Evolutionary conservation across 1,140 invertebrate genomes (phyloP).

Genomic region (Caenorhabditis remanei): DNA sequence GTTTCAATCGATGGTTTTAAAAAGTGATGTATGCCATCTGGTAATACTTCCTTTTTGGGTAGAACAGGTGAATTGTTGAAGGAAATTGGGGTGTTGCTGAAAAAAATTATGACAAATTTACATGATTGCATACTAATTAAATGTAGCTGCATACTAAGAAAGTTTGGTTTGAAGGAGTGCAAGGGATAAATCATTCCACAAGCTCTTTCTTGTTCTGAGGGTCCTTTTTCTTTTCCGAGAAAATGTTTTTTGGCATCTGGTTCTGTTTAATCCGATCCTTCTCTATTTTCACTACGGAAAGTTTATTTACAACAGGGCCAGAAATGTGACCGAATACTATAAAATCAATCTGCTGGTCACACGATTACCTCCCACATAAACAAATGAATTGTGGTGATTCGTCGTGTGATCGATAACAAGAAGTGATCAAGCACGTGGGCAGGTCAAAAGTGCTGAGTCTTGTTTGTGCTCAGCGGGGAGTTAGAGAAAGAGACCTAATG

Average conservation of each 20-base stretch:
- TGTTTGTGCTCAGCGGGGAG: slow-evolving; percentile 39
- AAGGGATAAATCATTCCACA: background rate
- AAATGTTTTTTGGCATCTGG: background rate
- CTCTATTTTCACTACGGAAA: background rate
- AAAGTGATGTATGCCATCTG: background rate
- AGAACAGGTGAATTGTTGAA: background rate
- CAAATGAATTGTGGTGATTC: slow-evolving; percentile 38
- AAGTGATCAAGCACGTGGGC: slow-evolving; percentile 47
- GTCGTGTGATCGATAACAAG: slow-evolving; percentile 49
- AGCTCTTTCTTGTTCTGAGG: no score
- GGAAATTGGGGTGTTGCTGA: background rate
- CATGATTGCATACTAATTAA: background rate
- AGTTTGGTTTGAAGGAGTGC: background rate
- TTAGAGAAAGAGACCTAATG: background rate
- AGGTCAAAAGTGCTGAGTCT: slow-evolving; percentile 37
- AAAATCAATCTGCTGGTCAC: slow-evolving; percentile 25
- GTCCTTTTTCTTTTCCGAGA: no score
- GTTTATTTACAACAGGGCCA: background rate
- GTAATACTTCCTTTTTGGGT: background rate
- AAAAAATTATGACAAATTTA: slow-evolving; percentile 23
- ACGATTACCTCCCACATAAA: slow-evolving; percentile 36
- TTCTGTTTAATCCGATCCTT: background rate
- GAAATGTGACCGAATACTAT: slow-evolving; percentile 21
- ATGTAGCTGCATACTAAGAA: background rate
- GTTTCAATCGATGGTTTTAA: background rate